Evolutionary conservation across 1,140 invertebrate species (phyloP).

Genomic region (Formica selysi): DNA sequence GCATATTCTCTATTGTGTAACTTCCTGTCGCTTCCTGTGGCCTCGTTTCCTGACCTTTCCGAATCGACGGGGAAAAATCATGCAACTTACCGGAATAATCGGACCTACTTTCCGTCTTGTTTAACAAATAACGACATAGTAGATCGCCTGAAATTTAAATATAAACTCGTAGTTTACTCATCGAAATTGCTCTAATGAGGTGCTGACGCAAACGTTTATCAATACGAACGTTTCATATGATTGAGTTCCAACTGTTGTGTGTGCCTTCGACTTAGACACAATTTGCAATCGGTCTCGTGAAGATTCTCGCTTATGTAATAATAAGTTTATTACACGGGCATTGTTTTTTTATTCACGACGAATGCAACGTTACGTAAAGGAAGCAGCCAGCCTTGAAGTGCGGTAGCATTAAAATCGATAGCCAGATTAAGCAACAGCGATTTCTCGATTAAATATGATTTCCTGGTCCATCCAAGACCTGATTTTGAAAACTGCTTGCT

Average conservation of each 20-base stretch:
- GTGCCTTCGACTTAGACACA: slow-evolving; percentile 39
- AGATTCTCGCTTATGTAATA: slow-evolving; percentile 70
- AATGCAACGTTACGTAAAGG: slow-evolving; percentile 64
- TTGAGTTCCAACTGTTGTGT: not conserved
- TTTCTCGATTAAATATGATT: slow-evolving; percentile 27
- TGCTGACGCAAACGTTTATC: slow-evolving; percentile 17
- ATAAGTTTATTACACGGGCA: slow-evolving; percentile 58
- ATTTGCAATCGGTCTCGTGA: slow-evolving; percentile 45
- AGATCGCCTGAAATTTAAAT: not conserved
- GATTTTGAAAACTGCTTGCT: slow-evolving; percentile 13
- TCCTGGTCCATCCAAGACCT: slow-evolving; percentile 39
- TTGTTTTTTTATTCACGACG: slow-evolving; percentile 47
- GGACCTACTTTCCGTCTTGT: slow-evolving; percentile 58
- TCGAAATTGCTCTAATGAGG: slow-evolving; percentile 18
- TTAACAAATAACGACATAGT: not conserved
- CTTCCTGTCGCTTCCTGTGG: slow-evolving; percentile 54
- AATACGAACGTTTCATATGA: slow-evolving; percentile 14
- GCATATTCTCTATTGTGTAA: slow-evolving; percentile 63
- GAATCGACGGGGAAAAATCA: slow-evolving; percentile 29
- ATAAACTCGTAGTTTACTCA: not conserved
- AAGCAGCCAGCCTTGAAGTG: slow-evolving; percentile 63
- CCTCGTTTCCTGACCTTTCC: slow-evolving; percentile 68
- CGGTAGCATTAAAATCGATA: slow-evolving; percentile 69
- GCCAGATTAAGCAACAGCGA: slow-evolving; percentile 68
- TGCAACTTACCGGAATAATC: slow-evolving; percentile 12